Evolutionary conservation across 92 coral and sea anemone species (phyloP), one percentile per base, ranked within the genome.

Genomic region (Parazoanthus darwini): DNA sequence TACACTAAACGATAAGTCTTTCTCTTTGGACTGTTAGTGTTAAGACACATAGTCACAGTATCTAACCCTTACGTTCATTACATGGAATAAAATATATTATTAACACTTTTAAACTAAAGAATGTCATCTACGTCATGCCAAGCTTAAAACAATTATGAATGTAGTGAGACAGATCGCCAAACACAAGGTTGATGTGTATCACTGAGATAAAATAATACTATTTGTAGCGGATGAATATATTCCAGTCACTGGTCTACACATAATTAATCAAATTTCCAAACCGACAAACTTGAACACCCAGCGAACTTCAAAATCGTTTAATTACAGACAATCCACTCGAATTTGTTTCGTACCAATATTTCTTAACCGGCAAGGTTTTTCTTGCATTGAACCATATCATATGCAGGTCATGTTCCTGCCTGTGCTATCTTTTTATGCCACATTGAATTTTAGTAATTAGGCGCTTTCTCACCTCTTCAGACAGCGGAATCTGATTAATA

Each of bases 261-360:
- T 22, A 23, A 23, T 23, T 5, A 71, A 71, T 36, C 76, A 29
- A 29, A 29, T 29, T 29, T 29, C 33, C 33, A 29, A 29, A 29
- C 33, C 33, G 76, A 71, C 76, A 71, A 71, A 71, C 76, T 71
- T 36, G 76, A 71, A 37, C 77, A 72, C 77, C 77, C 77, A 72
- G 70, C 70, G 68, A 5, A 9, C 70, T 5, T 63, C 70, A 63
- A 63, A 63, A 23, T 23, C 68, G 2, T 59, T 59, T 59, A 1
- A 59, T 59, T 59, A 59, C 68, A 3, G 15, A 59, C 76, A 71
- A 22, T 23, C 11, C 76, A 29, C 26, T 26, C 36, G 9, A 9
- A 71, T 5, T 22, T 22, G 18, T 71, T 22, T 9, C 23, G 3
- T 71, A 71, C 5, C 77, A 72, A 23, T 72, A 72, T 11, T 72